Evolutionary conservation across 2,888 invertebrate genomes (phyloP).

Genomic region (Magallana nippona): DNA sequence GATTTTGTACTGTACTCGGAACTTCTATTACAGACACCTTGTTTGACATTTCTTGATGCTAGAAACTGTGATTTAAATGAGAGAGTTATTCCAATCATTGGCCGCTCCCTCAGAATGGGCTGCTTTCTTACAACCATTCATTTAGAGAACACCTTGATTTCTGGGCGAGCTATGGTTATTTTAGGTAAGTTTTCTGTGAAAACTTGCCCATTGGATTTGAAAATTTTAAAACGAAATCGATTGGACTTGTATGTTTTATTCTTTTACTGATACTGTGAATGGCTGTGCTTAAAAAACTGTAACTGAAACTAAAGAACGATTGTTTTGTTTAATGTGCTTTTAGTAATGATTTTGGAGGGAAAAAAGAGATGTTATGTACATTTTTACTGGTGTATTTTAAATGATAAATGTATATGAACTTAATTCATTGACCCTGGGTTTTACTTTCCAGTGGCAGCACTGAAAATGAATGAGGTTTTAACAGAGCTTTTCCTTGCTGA

Average conservation of each 20-base stretch:
- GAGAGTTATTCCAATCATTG: conserved; percentile 86
- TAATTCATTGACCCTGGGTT: no score
- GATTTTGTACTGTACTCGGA: no score
- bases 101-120: conserved; percentile 86
- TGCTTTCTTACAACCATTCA: conserved; percentile 88
- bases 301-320: no score
- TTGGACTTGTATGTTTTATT: no score
- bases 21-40: conserved; percentile 83
- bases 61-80: conserved; percentile 85
- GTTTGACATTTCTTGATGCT: conserved; percentile 86
- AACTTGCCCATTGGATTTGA: neutral
- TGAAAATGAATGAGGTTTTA: conserved; percentile 88
- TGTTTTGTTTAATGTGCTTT: no score
- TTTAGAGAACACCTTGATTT: conserved; percentile 88
- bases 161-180: conserved; percentile 87
- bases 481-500: conserved; percentile 91
- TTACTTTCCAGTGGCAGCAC: conserved; percentile 85
- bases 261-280: no score
- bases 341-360: no score
- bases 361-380: neutral
- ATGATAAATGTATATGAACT: neutral
- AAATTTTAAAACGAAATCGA: neutral
- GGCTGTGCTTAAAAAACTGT: no score
- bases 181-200: conserved; percentile 83
- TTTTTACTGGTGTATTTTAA: neutral